phyloP scores from a whole-genome alignment of 2,888 invertebrate genomes.

The Cremastobaeus sp. region DNA sequence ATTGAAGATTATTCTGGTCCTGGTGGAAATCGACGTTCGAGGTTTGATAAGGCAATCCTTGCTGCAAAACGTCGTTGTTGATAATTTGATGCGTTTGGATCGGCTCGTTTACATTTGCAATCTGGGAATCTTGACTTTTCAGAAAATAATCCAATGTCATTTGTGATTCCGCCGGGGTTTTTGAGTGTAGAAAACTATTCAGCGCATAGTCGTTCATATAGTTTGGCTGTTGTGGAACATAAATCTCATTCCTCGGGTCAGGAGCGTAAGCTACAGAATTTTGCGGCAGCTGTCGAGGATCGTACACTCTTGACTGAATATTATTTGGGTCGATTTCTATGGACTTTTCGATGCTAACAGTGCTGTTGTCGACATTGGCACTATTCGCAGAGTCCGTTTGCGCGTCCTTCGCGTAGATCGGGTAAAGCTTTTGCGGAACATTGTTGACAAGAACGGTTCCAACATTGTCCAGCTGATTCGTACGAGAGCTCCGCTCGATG shows the following conservation, averaged over 20 bases:
- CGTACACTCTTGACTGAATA: slow-evolving; percentile 7
- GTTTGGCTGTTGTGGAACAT: slow-evolving; percentile 19
- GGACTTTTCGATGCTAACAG: slow-evolving; percentile 34
- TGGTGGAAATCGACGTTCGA: slow-evolving; percentile 20
- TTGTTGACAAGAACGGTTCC: slow-evolving; percentile 44
- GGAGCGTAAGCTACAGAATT: slow-evolving; percentile 12
- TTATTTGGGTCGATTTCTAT: slow-evolving; percentile 35
- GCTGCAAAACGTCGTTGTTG: slow-evolving; percentile 27
- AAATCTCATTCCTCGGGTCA: slow-evolving; percentile 29
- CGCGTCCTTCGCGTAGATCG: slow-evolving; percentile 48
- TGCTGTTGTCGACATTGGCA: slow-evolving; percentile 12
- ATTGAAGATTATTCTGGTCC: slow-evolving; percentile 17
- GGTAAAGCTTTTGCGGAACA: slow-evolving; percentile 62
- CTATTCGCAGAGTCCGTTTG: slow-evolving; percentile 4
- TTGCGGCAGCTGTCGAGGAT: slow-evolving; percentile 28
- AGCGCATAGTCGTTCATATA: slow-evolving; percentile 62
- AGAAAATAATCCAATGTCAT: slow-evolving; percentile 69
- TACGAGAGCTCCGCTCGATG: slow-evolving; percentile 61
- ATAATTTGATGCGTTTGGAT: background rate
- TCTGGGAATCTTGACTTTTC: slow-evolving; percentile 40
- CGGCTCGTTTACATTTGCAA: slow-evolving; percentile 1
- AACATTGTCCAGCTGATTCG: slow-evolving; percentile 43
- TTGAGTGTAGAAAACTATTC: slow-evolving; percentile 69
- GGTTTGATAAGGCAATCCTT: slow-evolving; percentile 16
- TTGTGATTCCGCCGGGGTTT: slow-evolving; percentile 72